Evolutionary conservation across 92 coral and sea anemone genomes (phyloP).

Genomic region (Siderastrea radians): DNA sequence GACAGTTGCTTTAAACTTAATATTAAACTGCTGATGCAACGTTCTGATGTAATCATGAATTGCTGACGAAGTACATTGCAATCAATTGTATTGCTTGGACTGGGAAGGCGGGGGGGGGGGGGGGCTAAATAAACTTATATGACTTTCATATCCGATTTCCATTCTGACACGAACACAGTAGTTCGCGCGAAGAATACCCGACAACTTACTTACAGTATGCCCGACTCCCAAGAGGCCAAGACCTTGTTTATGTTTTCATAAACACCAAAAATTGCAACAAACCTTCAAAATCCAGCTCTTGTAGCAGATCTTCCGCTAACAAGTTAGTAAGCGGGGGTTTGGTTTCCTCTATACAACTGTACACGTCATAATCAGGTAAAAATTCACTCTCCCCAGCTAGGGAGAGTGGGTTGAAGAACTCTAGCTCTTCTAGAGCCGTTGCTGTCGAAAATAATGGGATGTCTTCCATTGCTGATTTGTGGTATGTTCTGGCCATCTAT

Average conservation of each 20-base stretch:
- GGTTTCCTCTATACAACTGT: constrained; percentile 39
- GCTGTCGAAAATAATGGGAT: constrained; percentile 65
- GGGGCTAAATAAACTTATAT: neutral
- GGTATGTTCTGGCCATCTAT: constrained; percentile 85
- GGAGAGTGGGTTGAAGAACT: constrained; percentile 62
- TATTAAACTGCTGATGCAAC: constrained; percentile 17
- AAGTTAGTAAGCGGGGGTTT: constrained; percentile 44
- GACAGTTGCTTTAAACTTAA: neutral
- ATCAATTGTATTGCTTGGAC: neutral
- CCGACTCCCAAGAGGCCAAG: neutral
- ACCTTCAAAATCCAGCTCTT: constrained; percentile 85
- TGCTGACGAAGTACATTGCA: constrained; percentile 43
- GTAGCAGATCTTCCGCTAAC: constrained; percentile 80
- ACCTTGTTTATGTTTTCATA: too few relatives aligned
- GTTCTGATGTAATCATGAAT: constrained; percentile 50
- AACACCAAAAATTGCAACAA: neutral
- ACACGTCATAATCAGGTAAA: constrained; percentile 86
- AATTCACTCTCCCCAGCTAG: constrained; percentile 28
- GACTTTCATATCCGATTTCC: too few relatives aligned
- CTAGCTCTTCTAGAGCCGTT: constrained; percentile 85
- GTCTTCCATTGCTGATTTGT: constrained; percentile 83
- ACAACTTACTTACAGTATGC: neutral
- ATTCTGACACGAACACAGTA: neutral
- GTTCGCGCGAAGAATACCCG: neutral
- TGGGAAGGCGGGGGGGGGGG: constrained; percentile 9